Evolutionary conservation across 2,113 vertebrate genomes (phyloP).

Genomic region (Erythrolamprus reginae): DNA sequence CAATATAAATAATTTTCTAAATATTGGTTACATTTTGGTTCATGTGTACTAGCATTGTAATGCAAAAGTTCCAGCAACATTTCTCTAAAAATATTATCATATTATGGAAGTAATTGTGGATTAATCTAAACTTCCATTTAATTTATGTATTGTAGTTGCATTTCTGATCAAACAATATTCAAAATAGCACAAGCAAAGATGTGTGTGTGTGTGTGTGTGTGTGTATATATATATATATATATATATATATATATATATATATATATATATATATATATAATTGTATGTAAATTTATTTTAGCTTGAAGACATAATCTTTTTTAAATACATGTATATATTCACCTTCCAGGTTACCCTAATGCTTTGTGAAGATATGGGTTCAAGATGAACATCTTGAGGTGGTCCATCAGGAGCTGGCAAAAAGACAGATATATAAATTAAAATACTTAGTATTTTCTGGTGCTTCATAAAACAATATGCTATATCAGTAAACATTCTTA

Average conservation of each 20-base stretch:
- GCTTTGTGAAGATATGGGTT: constrained; percentile 94
- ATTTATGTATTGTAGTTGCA: not conserved
- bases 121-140: not conserved
- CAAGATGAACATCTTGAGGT: constrained; percentile 91
- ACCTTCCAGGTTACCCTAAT: constrained; percentile 99
- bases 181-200: not conserved
- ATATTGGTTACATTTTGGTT: not conserved
- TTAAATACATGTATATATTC: constrained; percentile 35
- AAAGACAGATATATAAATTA: constrained; percentile 45
- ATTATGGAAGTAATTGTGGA: not conserved
- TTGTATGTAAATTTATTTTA: not conserved
- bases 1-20: not conserved
- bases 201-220: no score
- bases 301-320: not conserved
- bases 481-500: not conserved
- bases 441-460: not conserved
- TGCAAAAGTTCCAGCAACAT: not conserved
- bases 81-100: not conserved
- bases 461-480: not conserved
- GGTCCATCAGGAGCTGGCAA: constrained; percentile 91
- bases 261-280: constrained; percentile 13
- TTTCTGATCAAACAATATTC: not conserved
- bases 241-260: no score
- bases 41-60: not conserved
- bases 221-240: no score